Conservation (phyloP, 1,140 invertebrate species). For the Bombus superbus region DNA sequence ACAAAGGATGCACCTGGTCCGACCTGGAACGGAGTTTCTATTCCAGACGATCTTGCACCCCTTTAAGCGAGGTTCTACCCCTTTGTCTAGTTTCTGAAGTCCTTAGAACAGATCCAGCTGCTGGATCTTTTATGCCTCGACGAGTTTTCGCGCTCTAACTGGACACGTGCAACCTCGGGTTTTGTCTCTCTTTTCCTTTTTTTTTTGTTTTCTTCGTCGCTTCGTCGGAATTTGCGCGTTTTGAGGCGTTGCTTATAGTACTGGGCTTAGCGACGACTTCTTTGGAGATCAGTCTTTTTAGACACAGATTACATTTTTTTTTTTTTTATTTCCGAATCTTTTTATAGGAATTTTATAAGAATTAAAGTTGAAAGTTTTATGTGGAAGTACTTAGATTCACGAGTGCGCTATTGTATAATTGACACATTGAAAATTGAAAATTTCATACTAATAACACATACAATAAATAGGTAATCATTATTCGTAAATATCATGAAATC, state of each 20-base stretch:
- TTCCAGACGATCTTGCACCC: slow-evolving; percentile 5
- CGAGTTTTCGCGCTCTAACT: background rate
- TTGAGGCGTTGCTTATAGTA: background rate
- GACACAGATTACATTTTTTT: background rate
- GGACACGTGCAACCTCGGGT: background rate
- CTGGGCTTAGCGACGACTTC: background rate
- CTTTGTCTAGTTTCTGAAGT: slow-evolving; percentile 26
- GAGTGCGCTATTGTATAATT: too few relatives aligned
- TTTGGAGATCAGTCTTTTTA: background rate
- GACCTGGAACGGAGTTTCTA: slow-evolving; percentile 13
- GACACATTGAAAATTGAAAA: too few relatives aligned
- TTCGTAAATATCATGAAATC: too few relatives aligned
- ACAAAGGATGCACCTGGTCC: slow-evolving; percentile 36
- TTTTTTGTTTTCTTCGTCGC: background rate
- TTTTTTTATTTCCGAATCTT: too few relatives aligned
- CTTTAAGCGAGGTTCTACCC: slow-evolving; percentile 1
- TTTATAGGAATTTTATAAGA: background rate
- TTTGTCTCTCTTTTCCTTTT: background rate
- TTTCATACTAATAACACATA: too few relatives aligned
- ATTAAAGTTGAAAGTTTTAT: background rate
- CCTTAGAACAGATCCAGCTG: slow-evolving; percentile 16
- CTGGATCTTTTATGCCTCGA: slow-evolving; percentile 14
- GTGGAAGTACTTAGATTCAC: too few relatives aligned
- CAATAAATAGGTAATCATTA: too few relatives aligned
- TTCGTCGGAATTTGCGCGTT: background rate